Evolutionary conservation across 2,113 vertebrate species (phyloP), one percentile per base, ranked within the genome.

Genomic region (Gadus macrocephalus): DNA sequence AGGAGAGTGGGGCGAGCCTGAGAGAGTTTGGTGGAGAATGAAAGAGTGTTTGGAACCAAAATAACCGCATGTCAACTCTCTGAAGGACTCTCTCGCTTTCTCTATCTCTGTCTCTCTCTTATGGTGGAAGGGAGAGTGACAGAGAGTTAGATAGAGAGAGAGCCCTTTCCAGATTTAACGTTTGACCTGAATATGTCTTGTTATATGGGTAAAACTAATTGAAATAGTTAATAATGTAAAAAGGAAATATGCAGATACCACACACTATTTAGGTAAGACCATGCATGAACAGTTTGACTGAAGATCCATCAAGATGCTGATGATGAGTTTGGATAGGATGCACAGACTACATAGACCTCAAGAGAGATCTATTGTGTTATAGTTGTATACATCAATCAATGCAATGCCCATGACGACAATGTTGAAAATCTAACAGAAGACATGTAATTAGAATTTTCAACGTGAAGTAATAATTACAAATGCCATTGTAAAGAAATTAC

Each of bases 401-500:
- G 9, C 12, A 14, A 49, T 49, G 42, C 12, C 42, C 42, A 49
- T 49, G 12, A 49, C 8, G 8, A 49, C 6, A 49, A 49, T 49
- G 42, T 49, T 49, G 42, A 49, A 14, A 49, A 1, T 49, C 8
- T 1, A 49, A 9, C 12, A 35, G 42, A 49, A 11, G 12, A 49
- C 42, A 49, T 49, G 38, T 9, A 9, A 49, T 49, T 7, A 9
- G 42, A 42, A 49, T 14, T 49, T 49, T 49, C 42, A 12, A 49
- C 2, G 11, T 49, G 42, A 14, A 14, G 11, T 11, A 49, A 49
- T 2, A 14, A 49, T 67, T 5, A 60, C 22, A 14, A 58, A 22
- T 16, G 7, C 9, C 63, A 55, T 2, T 17, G 58, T 5, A 53
- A 55, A 60, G 68, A 15, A 14, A 16, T 90, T 91, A 97, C 95